Evolutionary conservation across 2,888 invertebrate genomes (phyloP), one percentile per base, ranked within the genome.

Genomic region (Drosophila meridionalis): DNA sequence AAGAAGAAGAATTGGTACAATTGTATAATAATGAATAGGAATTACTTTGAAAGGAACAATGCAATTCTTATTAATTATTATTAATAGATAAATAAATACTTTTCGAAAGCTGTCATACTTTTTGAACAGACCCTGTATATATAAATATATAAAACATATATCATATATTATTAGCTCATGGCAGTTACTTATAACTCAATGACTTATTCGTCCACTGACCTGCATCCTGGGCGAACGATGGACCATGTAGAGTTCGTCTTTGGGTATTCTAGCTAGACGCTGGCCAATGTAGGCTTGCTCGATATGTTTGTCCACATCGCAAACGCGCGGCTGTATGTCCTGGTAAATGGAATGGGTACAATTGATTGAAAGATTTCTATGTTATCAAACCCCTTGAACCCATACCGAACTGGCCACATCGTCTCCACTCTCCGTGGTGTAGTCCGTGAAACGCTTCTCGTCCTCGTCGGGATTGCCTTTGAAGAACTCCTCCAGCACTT

Each of bases 401-500:
- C 90, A 82, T 82, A 93, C 93, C 80, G 89, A 89, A 78, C 91
- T 92, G 56, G 90, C 92, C 66, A 92, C 82, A 77, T 92, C 92
- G 70, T 93, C 93, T 34, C 91, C 92, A 73, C 91, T 93, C 65
- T 93, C 93, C 3, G 87, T 71, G 28, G 90, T 86, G 47, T 91
- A 92, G 71, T 93, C 93, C 9, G 90, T 89, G 73, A 91, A 93
- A 63, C 94, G 94, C 73, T 93, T 93, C 61, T 93, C 92, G 32
- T 94, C 93, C 34, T 94, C 93, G 28, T 94, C 95, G 69, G 95
- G 94, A 90, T 95, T 95, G 89, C 96, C 96, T 91, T 97, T 96
- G 94, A 98, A 98, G 94, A 98, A 98, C 93, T 98, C 98, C 91
- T 98, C 98, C 50, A 98, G 94, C 55, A 98, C 98, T 94, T 98